Evolutionary conservation across 2,113 vertebrate genomes (phyloP), one percentile per base, ranked within the genome.

Genomic region (Atractosteus spatula): DNA sequence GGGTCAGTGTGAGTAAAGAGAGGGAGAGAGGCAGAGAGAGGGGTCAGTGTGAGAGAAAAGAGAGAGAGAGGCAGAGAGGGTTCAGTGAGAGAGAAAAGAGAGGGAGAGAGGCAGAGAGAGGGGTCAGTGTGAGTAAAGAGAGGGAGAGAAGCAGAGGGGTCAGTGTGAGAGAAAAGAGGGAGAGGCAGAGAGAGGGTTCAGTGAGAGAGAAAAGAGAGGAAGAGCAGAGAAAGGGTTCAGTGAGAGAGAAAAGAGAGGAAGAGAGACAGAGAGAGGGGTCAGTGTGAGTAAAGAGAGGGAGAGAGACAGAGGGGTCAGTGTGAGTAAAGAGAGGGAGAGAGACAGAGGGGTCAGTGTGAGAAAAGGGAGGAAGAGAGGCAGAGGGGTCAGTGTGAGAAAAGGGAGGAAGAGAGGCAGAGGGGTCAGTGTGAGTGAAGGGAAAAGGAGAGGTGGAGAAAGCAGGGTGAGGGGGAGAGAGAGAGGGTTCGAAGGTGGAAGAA

Each of bases 391-490:
- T 66, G 73, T 62, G 14, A 54, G 68, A 61, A 16, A 71, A 16
- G n/a, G 41, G 3, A 59, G 41, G 43, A 55, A 44, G 29, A 56
- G 10, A 43, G n/a, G 41, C 43, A 11, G 14, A 11, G 42, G 41
- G 13, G 41, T 11, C 42, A n/a, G 42, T 41, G 6, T 17, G 2
- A 29, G 12, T 62, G 2, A 41, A 29, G 61, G 54, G 56, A 66
- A 68, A 72, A 67, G 62, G 55, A 41, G 66, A 74, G 55, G 66
- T 66, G 57, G 55, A 59, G 73, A 71, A 17, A n/a, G 41, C 59
- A 73, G 61, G 69, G 75, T 62, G 70, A 55, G 70, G 62, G 62
- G 44, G 71, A 41, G 10, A 70, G 42, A 72, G 41, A 77, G 80
- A 69, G 66, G 71, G 71, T 59, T 8, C 2, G 29, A 29, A 29